These are phyloP conservation scores for Trachelus stipa DNA, from an alignment of 2,888 invertebrate genomes.

Conservation along the genomic window DNA sequence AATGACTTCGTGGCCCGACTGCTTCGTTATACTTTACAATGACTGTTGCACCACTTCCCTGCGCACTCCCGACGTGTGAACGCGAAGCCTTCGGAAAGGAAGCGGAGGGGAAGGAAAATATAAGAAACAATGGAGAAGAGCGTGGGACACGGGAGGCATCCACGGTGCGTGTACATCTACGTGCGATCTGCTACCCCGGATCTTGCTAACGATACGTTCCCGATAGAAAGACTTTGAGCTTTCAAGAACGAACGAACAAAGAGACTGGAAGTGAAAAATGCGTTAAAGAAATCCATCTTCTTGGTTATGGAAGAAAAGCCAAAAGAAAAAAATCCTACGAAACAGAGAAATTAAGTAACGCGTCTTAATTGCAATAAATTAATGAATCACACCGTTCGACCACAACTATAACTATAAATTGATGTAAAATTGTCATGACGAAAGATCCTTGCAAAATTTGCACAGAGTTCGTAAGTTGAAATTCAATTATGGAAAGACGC, in stretches of 20 bases:
- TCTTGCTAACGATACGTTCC: background rate
- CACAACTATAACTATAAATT: background rate
- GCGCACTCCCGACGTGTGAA: background rate
- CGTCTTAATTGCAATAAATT: background rate
- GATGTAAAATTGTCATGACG: background rate
- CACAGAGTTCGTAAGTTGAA: background rate
- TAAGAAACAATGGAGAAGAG: conserved; percentile 53
- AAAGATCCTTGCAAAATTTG: background rate
- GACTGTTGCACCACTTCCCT: background rate
- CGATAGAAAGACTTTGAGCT: background rate
- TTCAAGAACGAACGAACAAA: background rate
- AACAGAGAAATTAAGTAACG: background rate
- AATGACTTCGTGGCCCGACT: background rate
- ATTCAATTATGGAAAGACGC: background rate
- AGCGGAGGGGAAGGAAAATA: background rate
- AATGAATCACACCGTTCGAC: background rate
- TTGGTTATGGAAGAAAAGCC: background rate
- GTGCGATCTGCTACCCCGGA: background rate
- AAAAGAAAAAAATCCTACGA: too few species aligned
- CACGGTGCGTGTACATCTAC: conserved; percentile 40
- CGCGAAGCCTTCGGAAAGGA: background rate
- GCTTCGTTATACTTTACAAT: background rate
- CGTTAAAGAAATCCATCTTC: background rate
- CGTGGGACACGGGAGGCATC: conserved; percentile 48
- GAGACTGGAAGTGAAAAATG: background rate